Conservation (phyloP, 2,113 vertebrate genomes). For the Globicephala melas region DNA sequence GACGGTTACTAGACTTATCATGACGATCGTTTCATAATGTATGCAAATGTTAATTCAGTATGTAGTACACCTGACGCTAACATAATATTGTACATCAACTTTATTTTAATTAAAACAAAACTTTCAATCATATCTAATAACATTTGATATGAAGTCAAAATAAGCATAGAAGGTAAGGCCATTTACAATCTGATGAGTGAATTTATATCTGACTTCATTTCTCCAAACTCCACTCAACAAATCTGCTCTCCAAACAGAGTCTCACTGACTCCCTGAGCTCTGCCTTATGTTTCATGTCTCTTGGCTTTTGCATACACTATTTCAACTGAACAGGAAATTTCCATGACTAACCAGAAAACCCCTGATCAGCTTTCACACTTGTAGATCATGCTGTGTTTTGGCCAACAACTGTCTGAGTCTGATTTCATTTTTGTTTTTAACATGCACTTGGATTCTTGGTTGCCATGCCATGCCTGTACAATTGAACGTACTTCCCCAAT, state of each 20-base stretch:
- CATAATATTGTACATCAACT: not conserved
- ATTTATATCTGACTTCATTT: not conserved
- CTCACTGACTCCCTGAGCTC: not conserved
- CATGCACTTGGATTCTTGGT: not conserved
- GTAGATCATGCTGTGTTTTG: not conserved
- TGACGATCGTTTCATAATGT: not conserved
- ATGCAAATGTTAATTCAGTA: not conserved
- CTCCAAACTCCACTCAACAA: not conserved
- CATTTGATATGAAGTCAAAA: not conserved
- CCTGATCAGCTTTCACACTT: not conserved
- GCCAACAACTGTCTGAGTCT: not conserved
- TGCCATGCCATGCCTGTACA: not conserved
- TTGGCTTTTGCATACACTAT: not conserved
- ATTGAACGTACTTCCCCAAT: not conserved
- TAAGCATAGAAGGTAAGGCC: not conserved
- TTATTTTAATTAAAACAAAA: not conserved
- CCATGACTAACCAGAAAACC: not conserved
- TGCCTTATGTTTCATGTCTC: not conserved
- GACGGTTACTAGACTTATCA: not conserved
- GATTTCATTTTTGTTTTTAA: not conserved
- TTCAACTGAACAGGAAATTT: not conserved
- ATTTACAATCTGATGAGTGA: not conserved
- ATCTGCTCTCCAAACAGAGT: not conserved
- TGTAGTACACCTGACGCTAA: not conserved
- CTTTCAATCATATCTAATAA: not conserved